Evolutionary conservation across 2,113 vertebrate species (phyloP).

Genomic region (Dipodomys merriami): DNA sequence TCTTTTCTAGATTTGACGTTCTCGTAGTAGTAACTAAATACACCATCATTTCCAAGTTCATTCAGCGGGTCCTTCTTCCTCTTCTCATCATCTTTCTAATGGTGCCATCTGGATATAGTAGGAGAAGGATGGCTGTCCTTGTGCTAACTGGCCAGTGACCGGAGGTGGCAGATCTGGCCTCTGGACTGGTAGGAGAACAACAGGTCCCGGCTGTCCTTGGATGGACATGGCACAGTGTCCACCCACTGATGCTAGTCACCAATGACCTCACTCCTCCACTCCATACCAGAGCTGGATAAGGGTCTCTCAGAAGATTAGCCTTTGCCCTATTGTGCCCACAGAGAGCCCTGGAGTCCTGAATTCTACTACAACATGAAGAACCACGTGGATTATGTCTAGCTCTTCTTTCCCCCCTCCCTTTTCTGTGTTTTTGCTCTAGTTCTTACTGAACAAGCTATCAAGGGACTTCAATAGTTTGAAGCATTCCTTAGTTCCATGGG

Average conservation of each 20-base stretch:
- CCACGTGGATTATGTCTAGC: neutral
- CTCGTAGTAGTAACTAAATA: neutral
- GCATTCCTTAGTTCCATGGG: neutral
- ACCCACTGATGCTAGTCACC: neutral
- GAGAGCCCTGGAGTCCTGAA: neutral
- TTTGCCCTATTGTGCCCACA: neutral
- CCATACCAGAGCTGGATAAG: neutral
- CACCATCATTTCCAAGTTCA: neutral
- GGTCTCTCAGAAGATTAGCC: neutral
- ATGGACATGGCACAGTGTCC: no score
- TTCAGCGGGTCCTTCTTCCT: neutral
- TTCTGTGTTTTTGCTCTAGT: neutral
- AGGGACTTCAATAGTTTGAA: neutral
- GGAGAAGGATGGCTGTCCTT: neutral
- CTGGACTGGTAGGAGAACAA: neutral
- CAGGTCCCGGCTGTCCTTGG: neutral
- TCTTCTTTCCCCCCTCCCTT: neutral
- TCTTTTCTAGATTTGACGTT: conserved; percentile 2
- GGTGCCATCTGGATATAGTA: neutral
- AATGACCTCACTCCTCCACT: neutral
- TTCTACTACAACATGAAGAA: neutral
- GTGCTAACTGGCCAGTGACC: neutral
- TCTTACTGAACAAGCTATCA: neutral
- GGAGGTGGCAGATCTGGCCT: neutral
- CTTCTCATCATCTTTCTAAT: neutral